Evolutionary conservation across 1,140 invertebrate genomes (phyloP).

Genomic region (Cryptotermes secundus): DNA sequence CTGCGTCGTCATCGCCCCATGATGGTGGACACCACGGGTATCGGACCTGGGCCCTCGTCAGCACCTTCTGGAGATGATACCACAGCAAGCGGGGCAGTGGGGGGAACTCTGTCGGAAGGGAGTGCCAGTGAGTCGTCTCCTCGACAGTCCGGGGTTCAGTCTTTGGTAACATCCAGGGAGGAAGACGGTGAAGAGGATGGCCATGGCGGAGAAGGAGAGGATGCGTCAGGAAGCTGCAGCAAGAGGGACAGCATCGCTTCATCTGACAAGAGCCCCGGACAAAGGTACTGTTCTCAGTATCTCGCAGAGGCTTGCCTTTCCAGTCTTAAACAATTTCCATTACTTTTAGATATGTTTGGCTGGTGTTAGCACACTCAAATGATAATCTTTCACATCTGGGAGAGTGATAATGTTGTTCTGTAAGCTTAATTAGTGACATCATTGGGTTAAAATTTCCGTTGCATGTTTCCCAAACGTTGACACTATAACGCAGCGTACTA

Average conservation of each 20-base stretch:
- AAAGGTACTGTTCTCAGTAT: slow-evolving; percentile 51
- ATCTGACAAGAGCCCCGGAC: slow-evolving; percentile 64
- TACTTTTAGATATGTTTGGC: too few relatives aligned
- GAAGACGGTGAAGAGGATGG: slow-evolving; percentile 50
- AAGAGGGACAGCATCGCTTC: slow-evolving; percentile 53
- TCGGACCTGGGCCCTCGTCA: neutral
- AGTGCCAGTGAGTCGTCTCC: slow-evolving; percentile 25
- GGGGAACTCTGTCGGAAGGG: neutral
- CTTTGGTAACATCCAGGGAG: slow-evolving; percentile 56
- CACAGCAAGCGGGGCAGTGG: neutral
- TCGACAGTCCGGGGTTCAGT: slow-evolving; percentile 32
- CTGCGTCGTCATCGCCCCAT: slow-evolving; percentile 46
- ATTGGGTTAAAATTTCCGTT: too few relatives aligned
- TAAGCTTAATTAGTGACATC: too few relatives aligned
- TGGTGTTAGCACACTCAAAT: too few relatives aligned
- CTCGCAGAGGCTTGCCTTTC: too few relatives aligned
- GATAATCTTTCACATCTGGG: too few relatives aligned
- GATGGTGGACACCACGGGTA: slow-evolving; percentile 40
- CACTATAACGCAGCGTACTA: too few relatives aligned
- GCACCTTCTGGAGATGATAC: neutral
- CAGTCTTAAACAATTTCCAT: too few relatives aligned
- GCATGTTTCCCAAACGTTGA: too few relatives aligned
- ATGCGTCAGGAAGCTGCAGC: slow-evolving; percentile 48
- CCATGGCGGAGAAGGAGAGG: neutral
- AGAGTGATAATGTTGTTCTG: too few relatives aligned